Percentiles rank a stretch among this genome's conserved stretches.
phyloP scores from a whole-genome alignment of 1,140 invertebrate species.

The Pogonus chalceus region DNA sequence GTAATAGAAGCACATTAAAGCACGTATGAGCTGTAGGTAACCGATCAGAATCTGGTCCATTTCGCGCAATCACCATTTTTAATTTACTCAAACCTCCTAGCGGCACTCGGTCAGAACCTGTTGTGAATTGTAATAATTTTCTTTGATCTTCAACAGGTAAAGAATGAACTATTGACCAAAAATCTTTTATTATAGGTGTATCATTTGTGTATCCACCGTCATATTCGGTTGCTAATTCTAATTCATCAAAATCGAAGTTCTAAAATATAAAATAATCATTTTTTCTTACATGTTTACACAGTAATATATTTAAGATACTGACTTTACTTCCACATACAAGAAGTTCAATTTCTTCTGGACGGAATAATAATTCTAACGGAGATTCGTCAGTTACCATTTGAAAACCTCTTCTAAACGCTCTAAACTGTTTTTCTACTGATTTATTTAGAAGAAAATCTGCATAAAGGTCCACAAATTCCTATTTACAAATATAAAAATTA shows the following conservation, averaged over 20 bases:
- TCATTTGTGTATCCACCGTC: conserved; percentile 80
- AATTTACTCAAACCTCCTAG: conserved; percentile 84
- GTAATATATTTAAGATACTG: conserved; percentile 39
- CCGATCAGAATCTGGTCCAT: conserved; percentile 69
- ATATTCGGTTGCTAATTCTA: conserved; percentile 87
- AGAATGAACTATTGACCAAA: conserved; percentile 92
- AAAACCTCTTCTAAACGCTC: conserved; percentile 84
- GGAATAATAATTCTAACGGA: conserved; percentile 73
- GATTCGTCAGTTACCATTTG: conserved; percentile 80
- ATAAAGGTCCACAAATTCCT: conserved; percentile 83
- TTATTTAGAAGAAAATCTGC: conserved; percentile 82
- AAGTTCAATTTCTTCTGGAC: conserved; percentile 87
- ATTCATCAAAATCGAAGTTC: conserved; percentile 35
- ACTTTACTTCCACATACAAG: conserved; percentile 82
- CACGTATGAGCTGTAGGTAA: conserved; percentile 86
- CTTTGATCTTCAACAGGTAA: conserved; percentile 75
- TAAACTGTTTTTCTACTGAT: conserved; percentile 79
- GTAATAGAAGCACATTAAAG: conserved; percentile 90
- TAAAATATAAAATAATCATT: conserved; percentile 2
- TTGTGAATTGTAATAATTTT: conserved; percentile 86
- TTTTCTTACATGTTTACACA: conserved; percentile 7
- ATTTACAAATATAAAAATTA: conserved; percentile 21
- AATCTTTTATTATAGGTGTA: conserved; percentile 76
- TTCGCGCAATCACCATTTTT: conserved; percentile 70
- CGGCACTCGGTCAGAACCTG: conserved; percentile 89